phyloP scores from a whole-genome alignment of 2,888 invertebrate species.

The Megastigmus dorsalis region DNA sequence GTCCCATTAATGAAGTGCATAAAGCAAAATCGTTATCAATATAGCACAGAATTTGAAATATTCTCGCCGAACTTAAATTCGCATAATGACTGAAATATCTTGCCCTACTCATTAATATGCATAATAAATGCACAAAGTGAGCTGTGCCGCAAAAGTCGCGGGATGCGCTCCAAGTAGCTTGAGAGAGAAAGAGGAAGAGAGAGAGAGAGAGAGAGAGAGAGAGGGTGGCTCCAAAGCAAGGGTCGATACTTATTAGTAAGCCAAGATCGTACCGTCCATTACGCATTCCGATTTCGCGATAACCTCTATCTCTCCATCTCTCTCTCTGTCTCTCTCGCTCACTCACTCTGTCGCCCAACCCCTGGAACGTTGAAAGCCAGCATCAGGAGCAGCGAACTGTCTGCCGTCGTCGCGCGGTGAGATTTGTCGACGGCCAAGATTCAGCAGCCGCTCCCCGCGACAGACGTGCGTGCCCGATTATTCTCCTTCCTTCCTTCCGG shows the following conservation, averaged over 20 bases:
- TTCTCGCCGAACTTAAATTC: too few species aligned
- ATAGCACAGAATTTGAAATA: too few species aligned
- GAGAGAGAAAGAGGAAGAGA: background rate
- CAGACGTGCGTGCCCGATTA: background rate
- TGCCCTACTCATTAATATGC: conserved; percentile 3
- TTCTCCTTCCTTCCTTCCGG: background rate
- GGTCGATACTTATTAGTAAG: conserved; percentile 70
- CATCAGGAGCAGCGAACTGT: conserved; percentile 59
- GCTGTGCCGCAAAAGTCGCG: background rate
- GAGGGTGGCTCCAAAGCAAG: background rate
- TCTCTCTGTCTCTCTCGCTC: conserved; percentile 54
- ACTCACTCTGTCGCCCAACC: too few species aligned
- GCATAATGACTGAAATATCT: background rate
- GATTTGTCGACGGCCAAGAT: conserved; percentile 57
- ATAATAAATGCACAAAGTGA: conserved; percentile 42
- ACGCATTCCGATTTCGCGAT: conserved; percentile 72
- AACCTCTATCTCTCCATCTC: conserved; percentile 61
- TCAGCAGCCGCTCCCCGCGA: conserved; percentile 19
- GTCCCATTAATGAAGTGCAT: too few species aligned
- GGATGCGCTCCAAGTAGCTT: background rate
- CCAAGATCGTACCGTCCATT: conserved; percentile 70
- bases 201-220: background rate
- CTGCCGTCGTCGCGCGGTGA: conserved; percentile 64
- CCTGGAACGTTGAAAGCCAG: conserved; percentile 49
- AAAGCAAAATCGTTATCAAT: too few species aligned